Conservation (phyloP, 2,888 invertebrate species). For the Nemotelus pantherinus region DNA sequence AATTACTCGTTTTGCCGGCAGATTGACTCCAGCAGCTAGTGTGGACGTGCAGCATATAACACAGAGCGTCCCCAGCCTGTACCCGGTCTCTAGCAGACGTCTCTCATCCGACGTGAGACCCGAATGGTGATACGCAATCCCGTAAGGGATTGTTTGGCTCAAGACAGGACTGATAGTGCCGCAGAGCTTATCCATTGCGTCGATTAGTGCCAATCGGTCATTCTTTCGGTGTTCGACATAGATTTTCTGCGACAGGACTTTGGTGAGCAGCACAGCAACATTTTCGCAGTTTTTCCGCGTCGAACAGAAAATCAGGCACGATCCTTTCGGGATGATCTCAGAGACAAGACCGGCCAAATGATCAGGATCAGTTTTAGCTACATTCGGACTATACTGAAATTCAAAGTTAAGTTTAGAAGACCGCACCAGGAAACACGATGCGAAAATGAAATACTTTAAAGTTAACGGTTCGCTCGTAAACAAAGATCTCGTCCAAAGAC, state of each 20-base stretch:
- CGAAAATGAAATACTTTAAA: constrained; percentile 59
- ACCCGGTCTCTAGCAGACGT: constrained; percentile 83
- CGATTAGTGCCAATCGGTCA: constrained; percentile 71
- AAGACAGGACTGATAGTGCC: constrained; percentile 74
- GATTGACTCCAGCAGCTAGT: constrained; percentile 96
- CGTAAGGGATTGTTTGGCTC: constrained; percentile 75
- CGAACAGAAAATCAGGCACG: constrained; percentile 92
- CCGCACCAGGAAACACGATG: not conserved
- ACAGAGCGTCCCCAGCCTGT: constrained; percentile 82
- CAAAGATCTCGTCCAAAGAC: constrained; percentile 67
- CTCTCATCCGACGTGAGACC: constrained; percentile 90
- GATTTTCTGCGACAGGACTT: constrained; percentile 69
- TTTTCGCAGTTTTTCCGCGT: constrained; percentile 93
- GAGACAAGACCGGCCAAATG: constrained; percentile 80
- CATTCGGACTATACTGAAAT: constrained; percentile 71
- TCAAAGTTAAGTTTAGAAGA: not conserved
- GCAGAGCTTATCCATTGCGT: constrained; percentile 73
- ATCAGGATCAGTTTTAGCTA: constrained; percentile 78
- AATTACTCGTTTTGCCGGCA: constrained; percentile 91
- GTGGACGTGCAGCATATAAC: constrained; percentile 96
- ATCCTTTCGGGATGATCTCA: constrained; percentile 81
- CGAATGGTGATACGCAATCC: constrained; percentile 94
- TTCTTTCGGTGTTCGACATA: constrained; percentile 68
- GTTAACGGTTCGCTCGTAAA: constrained; percentile 66
- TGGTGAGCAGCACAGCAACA: constrained; percentile 80